phyloP scores from a whole-genome alignment of 2,113 vertebrate species.

The Cynocephalus volans region DNA sequence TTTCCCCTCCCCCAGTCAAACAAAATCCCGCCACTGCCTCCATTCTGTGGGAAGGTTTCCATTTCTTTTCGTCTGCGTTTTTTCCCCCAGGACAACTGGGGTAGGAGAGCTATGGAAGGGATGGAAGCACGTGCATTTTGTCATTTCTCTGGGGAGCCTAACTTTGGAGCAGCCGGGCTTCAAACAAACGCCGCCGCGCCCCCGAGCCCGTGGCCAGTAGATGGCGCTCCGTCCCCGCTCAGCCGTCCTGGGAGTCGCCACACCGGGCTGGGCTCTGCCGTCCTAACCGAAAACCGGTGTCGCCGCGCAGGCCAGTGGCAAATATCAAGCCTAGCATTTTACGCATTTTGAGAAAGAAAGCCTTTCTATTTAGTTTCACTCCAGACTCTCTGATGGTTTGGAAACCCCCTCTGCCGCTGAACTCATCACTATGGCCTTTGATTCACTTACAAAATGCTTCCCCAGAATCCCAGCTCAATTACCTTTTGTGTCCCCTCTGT shows the following conservation, averaged over 20 bases:
- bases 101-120: background rate
- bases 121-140: slow-evolving; percentile 16
- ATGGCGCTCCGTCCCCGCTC: slow-evolving; percentile 84
- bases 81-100: background rate
- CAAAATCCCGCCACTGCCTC: background rate
- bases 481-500: slow-evolving; percentile 85
- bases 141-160: slow-evolving; percentile 73
- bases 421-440: slow-evolving; percentile 83
- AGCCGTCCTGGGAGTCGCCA: background rate
- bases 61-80: background rate
- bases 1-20: too few species aligned
- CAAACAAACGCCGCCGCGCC: background rate
- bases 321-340: slow-evolving; percentile 86
- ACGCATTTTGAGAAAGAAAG: slow-evolving; percentile 82
- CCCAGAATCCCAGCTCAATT: slow-evolving; percentile 84
- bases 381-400: slow-evolving; percentile 77
- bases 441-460: slow-evolving; percentile 81
- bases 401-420: slow-evolving; percentile 84
- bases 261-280: background rate
- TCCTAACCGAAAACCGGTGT: slow-evolving; percentile 74
- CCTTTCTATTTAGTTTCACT: slow-evolving; percentile 82
- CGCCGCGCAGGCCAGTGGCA: slow-evolving; percentile 76
- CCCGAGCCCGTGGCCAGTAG: slow-evolving; percentile 78
- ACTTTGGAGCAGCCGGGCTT: slow-evolving; percentile 54
- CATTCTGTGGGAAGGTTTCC: background rate